Conservation (phyloP, 2,888 invertebrate genomes). For the Amiota mariae region DNA sequence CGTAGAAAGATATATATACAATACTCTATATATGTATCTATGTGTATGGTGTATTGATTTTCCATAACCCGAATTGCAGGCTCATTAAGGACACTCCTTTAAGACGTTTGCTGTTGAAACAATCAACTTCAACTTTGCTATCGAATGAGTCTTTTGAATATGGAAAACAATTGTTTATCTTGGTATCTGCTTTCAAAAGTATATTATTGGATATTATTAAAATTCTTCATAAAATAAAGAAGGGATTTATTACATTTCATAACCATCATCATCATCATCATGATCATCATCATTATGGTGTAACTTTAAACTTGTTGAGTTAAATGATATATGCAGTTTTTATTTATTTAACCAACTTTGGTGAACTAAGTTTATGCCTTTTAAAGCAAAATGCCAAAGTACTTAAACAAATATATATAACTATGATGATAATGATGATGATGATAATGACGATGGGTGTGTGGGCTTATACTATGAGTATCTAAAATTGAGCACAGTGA, state of each 20-base stretch:
- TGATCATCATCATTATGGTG: too few relatives aligned
- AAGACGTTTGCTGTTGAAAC: background rate
- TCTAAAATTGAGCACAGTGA: background rate
- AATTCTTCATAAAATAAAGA: too few relatives aligned
- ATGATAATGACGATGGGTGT: too few relatives aligned
- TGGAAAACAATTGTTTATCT: background rate
- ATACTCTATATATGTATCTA: background rate
- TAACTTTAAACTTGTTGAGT: conserved; percentile 18
- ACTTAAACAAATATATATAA: too few relatives aligned
- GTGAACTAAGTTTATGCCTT: too few relatives aligned
- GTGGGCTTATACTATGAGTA: too few relatives aligned
- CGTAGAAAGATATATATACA: background rate
- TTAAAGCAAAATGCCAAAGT: too few relatives aligned
- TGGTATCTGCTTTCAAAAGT: background rate
- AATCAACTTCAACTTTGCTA: background rate
- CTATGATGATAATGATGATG: too few relatives aligned
- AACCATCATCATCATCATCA: too few relatives aligned
- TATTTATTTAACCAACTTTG: background rate
- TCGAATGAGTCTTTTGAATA: too few relatives aligned
- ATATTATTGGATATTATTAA: too few relatives aligned
- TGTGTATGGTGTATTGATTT: conserved; percentile 42
- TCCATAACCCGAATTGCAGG: conserved; percentile 33
- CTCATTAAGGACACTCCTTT: conserved; percentile 10
- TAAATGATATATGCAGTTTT: background rate
- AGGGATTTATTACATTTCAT: too few relatives aligned